A percentile compares a stretch with the other conserved stretches of the same genome.
Conservation (phyloP, 2,797 vertebrate species). For the Malacoraja senta region DNA sequence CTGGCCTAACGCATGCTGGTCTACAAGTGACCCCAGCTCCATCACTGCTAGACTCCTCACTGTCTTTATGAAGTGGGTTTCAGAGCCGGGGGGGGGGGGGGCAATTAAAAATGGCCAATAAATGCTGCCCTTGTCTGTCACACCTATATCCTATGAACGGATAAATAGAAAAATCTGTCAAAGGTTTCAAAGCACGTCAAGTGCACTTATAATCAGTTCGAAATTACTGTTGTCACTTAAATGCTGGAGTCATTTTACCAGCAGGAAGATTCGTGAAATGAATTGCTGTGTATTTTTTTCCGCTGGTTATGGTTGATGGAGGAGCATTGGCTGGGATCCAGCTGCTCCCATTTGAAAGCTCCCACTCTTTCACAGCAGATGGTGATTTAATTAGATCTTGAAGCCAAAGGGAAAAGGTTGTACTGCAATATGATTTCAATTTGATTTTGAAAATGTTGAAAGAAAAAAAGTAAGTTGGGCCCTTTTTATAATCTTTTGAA, state of each 20-base stretch:
- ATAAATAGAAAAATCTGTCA: background rate
- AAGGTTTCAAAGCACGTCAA: background rate
- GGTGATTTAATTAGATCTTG: background rate
- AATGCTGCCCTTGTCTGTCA: too few relatives aligned
- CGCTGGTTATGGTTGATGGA: background rate
- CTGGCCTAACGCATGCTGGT: too few relatives aligned
- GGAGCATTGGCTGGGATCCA: background rate
- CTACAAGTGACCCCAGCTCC: too few relatives aligned
- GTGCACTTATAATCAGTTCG: background rate
- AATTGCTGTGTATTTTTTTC: background rate
- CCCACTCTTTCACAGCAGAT: conserved; percentile 3
- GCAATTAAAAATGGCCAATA: too few relatives aligned
- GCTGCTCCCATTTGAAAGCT: background rate
- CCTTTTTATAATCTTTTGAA: background rate
- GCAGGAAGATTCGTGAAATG: conserved; percentile 10
- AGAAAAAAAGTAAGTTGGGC: background rate
- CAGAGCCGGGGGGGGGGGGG: too few relatives aligned
- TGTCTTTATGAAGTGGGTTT: too few relatives aligned
- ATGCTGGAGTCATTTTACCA: background rate
- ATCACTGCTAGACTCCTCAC: too few relatives aligned
- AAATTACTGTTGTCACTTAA: background rate
- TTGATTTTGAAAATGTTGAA: background rate
- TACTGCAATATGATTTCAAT: background rate
- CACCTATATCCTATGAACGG: too few relatives aligned
- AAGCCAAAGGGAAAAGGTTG: background rate